Evolutionary conservation across 2,888 invertebrate species (phyloP).

Genomic region (Notodromas monacha): DNA sequence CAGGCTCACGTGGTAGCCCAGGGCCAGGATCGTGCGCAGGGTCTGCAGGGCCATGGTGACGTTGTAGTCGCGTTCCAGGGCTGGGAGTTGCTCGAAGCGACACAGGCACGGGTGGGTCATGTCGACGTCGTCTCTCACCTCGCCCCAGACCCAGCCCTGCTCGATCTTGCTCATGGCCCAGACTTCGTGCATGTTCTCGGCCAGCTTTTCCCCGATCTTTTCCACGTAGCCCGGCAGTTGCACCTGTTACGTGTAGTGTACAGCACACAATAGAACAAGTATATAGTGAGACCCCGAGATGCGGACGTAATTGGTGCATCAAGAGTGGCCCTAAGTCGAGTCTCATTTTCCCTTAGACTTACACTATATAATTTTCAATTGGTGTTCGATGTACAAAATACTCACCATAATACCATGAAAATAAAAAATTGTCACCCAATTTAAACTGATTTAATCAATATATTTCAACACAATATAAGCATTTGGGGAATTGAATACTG

Average conservation of each 20-base stretch:
- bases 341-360: too few species aligned
- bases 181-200: slow-evolving; percentile 97
- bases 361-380: too few species aligned
- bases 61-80: slow-evolving; percentile 84
- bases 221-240: slow-evolving; percentile 60
- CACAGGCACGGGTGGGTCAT: slow-evolving; percentile 85
- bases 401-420: too few species aligned
- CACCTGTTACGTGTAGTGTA: slow-evolving; percentile 24
- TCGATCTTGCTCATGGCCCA: slow-evolving; percentile 99
- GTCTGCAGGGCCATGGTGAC: slow-evolving; percentile 86
- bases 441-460: too few species aligned
- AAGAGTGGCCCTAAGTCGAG: too few species aligned
- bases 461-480: too few species aligned
- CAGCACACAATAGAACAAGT: neutral
- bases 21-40: slow-evolving; percentile 39
- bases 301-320: too few species aligned
- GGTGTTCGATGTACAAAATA: too few species aligned
- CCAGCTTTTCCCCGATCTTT: slow-evolving; percentile 71
- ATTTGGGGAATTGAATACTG: too few species aligned
- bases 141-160: slow-evolving; percentile 86
- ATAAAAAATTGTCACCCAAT: too few species aligned
- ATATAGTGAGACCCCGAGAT: too few species aligned
- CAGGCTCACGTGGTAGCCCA: slow-evolving; percentile 86
- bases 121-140: slow-evolving; percentile 54
- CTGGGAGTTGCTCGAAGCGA: slow-evolving; percentile 67